A percentile compares a stretch with the other conserved stretches of the same genome.
Conservation (phyloP, 2,888 invertebrate species). For the Nematopogon swammerdamellus region DNA sequence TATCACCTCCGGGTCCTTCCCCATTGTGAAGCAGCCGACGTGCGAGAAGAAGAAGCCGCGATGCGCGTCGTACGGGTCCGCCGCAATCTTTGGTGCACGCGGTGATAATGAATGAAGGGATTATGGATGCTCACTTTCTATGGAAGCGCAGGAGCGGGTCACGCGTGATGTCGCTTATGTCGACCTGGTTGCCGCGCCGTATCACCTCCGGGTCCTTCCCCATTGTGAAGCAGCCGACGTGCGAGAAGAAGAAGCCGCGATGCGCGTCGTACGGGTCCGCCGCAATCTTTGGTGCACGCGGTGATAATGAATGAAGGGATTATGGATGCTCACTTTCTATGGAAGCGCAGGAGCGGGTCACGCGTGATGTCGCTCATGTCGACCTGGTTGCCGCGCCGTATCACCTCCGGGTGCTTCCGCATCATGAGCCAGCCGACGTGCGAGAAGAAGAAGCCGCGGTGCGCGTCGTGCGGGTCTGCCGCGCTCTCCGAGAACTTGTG, state of each 20-base stretch:
- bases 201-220: constrained; percentile 87
- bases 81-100: too few relatives aligned
- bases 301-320: too few relatives aligned
- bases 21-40: too few relatives aligned
- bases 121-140: too few relatives aligned
- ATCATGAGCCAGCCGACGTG: constrained; percentile 93
- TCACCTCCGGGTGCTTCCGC: constrained; percentile 84
- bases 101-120: too few relatives aligned
- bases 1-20: too few relatives aligned
- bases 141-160: too few relatives aligned
- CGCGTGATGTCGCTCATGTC: constrained; percentile 76
- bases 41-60: too few relatives aligned
- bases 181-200: too few relatives aligned
- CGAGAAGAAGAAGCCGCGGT: constrained; percentile 86
- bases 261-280: constrained; percentile 81
- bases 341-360: constrained; percentile 77
- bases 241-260: constrained; percentile 88
- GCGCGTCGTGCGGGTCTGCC: constrained; percentile 80
- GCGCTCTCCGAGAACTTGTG: constrained; percentile 74
- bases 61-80: too few relatives aligned
- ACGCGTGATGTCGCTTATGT: too few relatives aligned
- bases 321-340: constrained; percentile 72
- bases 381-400: constrained; percentile 70
- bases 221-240: constrained; percentile 91
- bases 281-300: constrained; percentile 76